Evolutionary conservation across 2,888 invertebrate genomes (phyloP).

Genomic region (Nomada lathburiana): DNA sequence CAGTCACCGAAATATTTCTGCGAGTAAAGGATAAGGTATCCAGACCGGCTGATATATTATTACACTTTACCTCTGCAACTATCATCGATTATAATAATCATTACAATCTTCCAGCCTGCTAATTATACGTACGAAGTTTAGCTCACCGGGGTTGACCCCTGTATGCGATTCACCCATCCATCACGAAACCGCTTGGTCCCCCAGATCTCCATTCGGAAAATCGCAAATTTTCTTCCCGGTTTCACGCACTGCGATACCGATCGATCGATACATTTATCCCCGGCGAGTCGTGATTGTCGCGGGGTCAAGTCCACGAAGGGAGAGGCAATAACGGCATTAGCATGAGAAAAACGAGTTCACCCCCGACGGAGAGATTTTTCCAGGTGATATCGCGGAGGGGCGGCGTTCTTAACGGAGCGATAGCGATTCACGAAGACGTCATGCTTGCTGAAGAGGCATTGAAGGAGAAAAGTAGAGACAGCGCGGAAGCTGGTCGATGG

Average conservation of each 20-base stretch:
- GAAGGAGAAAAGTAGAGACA: constrained; percentile 10
- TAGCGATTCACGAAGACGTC: constrained; percentile 41
- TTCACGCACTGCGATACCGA: background rate
- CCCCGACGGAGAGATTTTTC: constrained; percentile 13
- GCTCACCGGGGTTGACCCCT: too few relatives aligned
- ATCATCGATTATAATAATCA: too few relatives aligned
- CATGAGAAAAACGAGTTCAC: constrained; percentile 10
- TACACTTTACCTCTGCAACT: too few relatives aligned
- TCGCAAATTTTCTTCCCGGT: too few relatives aligned
- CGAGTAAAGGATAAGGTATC: too few relatives aligned
- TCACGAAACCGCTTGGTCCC: too few relatives aligned
- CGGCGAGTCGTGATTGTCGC: background rate
- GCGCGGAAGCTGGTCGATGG: background rate
- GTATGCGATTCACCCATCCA: too few relatives aligned
- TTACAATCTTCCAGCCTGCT: too few relatives aligned
- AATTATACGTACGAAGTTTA: too few relatives aligned
- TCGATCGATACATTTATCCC: background rate
- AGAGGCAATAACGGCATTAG: constrained; percentile 28
- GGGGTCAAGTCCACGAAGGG: constrained; percentile 12
- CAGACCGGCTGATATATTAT: too few relatives aligned
- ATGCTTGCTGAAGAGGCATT: background rate
- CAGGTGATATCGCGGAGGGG: constrained; percentile 22
- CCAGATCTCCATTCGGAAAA: too few relatives aligned
- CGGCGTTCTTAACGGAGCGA: background rate
- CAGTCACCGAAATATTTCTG: too few relatives aligned